Conservation (phyloP, 2,888 invertebrate genomes). For the Zhengitettix transpicula region DNA sequence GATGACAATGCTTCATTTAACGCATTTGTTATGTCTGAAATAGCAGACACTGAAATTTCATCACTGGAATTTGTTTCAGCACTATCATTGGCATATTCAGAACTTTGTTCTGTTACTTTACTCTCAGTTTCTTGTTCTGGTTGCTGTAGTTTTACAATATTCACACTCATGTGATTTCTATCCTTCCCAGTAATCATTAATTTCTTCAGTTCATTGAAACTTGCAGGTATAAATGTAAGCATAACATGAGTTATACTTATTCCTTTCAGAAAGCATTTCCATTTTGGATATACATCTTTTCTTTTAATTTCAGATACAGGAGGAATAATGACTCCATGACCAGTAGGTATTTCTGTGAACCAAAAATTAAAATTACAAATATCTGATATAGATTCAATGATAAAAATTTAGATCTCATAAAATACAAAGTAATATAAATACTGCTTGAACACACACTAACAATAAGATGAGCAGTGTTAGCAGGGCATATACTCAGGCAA, state of each 20-base stretch:
- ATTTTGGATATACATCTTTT: conserved; percentile 24
- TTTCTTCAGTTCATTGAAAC: conserved; percentile 28
- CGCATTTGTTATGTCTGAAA: conserved; percentile 1
- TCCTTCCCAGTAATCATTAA: conserved; percentile 17
- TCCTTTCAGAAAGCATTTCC: conserved; percentile 51
- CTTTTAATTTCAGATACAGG: background rate
- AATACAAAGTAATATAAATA: too few relatives aligned
- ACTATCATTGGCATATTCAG: background rate
- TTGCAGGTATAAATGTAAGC: conserved; percentile 46
- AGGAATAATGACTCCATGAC: too few relatives aligned
- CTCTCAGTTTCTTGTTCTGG: background rate
- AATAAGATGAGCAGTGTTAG: too few relatives aligned
- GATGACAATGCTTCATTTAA: conserved; percentile 1
- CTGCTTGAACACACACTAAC: too few relatives aligned
- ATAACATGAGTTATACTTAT: conserved; percentile 42
- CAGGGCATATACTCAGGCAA: too few relatives aligned
- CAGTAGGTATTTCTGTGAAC: too few relatives aligned
- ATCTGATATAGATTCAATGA: too few relatives aligned
- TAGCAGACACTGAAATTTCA: background rate
- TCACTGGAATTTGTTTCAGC: background rate
- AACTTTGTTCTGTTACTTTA: background rate
- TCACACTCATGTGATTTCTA: conserved; percentile 1
- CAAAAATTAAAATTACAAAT: too few relatives aligned
- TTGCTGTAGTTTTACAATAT: background rate
- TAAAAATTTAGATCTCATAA: too few relatives aligned